Conservation (phyloP, 2,113 vertebrate species). For the Halcyon malimbica region DNA sequence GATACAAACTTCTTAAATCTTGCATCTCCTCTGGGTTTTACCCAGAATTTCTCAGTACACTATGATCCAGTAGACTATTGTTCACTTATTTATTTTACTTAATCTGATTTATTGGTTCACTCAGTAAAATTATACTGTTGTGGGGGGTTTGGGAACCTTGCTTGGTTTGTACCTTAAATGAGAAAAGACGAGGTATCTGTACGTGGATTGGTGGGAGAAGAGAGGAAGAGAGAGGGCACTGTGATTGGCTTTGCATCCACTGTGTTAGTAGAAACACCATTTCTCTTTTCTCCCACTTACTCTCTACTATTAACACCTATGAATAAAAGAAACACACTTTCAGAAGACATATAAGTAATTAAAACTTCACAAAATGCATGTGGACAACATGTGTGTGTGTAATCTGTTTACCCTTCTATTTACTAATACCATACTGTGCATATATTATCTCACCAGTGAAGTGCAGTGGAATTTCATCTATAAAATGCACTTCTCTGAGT, state of each 20-base stretch:
- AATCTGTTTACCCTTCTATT: background rate
- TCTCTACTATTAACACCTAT: background rate
- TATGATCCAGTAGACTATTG: background rate
- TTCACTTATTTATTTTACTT: background rate
- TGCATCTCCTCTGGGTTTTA: background rate
- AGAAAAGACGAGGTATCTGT: background rate
- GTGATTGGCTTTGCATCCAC: background rate
- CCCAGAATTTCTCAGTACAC: background rate
- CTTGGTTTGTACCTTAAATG: background rate
- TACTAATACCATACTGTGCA: background rate
- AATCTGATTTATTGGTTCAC: background rate
- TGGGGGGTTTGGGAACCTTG: background rate
- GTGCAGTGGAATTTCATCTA: background rate
- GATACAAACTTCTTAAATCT: background rate
- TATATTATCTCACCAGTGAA: background rate
- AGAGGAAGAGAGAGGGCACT: background rate
- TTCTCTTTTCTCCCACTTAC: background rate
- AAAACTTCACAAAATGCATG: background rate
- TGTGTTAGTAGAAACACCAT: background rate
- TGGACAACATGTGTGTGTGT: accelerated
- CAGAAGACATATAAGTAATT: background rate
- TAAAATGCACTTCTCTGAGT: background rate
- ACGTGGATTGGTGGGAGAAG: background rate
- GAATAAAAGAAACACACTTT: background rate
- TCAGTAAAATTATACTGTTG: background rate